These are phyloP conservation scores for Adelphocoris suturalis DNA, from an alignment of 2,888 invertebrate genomes.

Conservation along the genomic window DNA sequence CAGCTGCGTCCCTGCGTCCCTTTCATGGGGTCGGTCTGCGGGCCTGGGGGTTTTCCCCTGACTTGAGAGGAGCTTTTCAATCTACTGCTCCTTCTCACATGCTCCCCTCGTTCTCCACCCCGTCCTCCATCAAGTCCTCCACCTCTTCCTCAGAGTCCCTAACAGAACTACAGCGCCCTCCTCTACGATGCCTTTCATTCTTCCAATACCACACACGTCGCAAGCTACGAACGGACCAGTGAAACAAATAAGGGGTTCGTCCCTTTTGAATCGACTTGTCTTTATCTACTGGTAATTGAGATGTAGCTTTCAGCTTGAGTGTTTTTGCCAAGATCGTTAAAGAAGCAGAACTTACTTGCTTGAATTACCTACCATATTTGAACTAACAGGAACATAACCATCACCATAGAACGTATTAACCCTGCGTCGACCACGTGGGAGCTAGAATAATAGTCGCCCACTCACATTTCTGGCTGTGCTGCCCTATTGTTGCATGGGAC, in stretches of 20 bases:
- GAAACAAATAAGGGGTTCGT: neutral
- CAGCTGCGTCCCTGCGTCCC: neutral
- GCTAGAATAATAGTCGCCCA: too few species aligned
- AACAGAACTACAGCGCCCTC: neutral
- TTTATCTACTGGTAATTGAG: slow-evolving; percentile 12
- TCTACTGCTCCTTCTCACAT: neutral
- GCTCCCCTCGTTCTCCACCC: too few species aligned
- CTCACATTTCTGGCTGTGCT: too few species aligned
- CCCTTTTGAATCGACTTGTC: neutral
- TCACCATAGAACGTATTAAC: too few species aligned
- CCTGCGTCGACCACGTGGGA: too few species aligned
- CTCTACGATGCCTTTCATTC: slow-evolving; percentile 7
- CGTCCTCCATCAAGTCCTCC: neutral
- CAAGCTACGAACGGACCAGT: neutral
- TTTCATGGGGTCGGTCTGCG: neutral
- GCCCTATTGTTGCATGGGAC: too few species aligned
- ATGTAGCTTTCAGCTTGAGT: neutral
- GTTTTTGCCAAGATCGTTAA: too few species aligned
- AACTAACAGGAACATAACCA: too few species aligned
- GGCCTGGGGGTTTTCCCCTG: neutral
- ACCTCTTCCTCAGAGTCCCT: neutral
- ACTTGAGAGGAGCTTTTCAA: slow-evolving; percentile 6
- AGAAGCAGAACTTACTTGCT: too few species aligned
- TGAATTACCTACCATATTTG: too few species aligned
- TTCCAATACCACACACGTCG: slow-evolving; percentile 20